phyloP scores from a whole-genome alignment of 1,140 invertebrate species.

The Zaprionus capensis region DNA sequence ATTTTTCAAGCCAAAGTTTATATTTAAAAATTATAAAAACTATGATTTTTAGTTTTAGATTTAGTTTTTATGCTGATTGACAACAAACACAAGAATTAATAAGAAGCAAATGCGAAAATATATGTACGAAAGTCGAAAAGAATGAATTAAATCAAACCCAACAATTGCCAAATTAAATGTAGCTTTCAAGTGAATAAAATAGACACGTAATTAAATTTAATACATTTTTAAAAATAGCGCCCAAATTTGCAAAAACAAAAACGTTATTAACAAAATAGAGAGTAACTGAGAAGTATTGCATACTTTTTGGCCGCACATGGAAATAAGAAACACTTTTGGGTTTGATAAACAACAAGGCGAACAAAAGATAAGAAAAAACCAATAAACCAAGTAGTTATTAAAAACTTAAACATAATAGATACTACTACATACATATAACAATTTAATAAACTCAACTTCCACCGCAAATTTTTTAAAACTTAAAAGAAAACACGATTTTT shows the following conservation, averaged over 20 bases:
- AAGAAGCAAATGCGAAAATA: constrained; percentile 41
- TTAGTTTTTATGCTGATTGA: constrained; percentile 67
- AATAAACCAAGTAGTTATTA: constrained; percentile 72
- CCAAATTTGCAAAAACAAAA: constrained; percentile 13
- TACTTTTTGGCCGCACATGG: constrained; percentile 62
- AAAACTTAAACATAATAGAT: constrained; percentile 71
- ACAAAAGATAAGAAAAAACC: constrained; percentile 11
- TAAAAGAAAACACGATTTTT: constrained; percentile 71
- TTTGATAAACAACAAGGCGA: constrained; percentile 60
- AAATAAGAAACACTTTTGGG: constrained; percentile 62
- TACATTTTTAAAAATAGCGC: constrained; percentile 60
- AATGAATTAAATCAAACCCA: constrained; percentile 78
- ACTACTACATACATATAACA: constrained; percentile 66
- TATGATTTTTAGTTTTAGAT: constrained; percentile 73
- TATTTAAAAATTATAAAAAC: constrained; percentile 59
- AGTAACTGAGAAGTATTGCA: constrained; percentile 35
- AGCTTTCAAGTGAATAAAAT: constrained; percentile 83
- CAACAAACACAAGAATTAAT: constrained; percentile 45
- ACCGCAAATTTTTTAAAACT: constrained; percentile 77
- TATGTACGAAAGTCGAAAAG: constrained; percentile 19
- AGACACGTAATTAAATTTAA: constrained; percentile 79
- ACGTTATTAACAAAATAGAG: constrained; percentile 34
- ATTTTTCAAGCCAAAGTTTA: constrained; percentile 82
- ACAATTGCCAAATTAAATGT: constrained; percentile 84
- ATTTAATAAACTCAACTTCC: constrained; percentile 79